These are phyloP conservation scores for Phylloscopus whistleri DNA, from an alignment of 2,113 vertebrate species.

Conservation along the genomic window DNA sequence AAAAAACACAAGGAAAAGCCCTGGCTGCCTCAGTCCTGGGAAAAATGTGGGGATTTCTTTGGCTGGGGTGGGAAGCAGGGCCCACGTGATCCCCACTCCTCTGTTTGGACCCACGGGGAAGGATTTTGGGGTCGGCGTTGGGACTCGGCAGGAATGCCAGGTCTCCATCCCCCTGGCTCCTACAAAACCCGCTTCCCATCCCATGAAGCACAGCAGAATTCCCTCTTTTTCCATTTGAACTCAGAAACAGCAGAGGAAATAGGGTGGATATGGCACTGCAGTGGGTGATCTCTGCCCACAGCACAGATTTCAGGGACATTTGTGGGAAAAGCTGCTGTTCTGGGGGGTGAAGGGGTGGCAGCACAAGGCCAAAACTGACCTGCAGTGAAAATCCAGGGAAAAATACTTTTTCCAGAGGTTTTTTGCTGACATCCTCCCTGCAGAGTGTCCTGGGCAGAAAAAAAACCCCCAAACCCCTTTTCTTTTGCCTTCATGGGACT, in stretches of 20 bases:
- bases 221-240: not conserved
- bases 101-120: fast-evolving
- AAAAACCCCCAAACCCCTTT: not conserved
- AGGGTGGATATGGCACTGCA: not conserved
- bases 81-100: not conserved
- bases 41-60: not conserved
- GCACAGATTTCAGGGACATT: not conserved
- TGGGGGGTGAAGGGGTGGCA: not conserved
- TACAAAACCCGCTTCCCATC: not conserved
- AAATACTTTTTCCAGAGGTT: not conserved
- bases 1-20: not conserved
- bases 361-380: not conserved
- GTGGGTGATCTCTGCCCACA: not conserved
- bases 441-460: not conserved
- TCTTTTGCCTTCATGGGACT: not conserved
- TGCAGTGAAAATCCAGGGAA: not conserved
- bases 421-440: not conserved
- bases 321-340: not conserved
- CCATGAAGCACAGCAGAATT: not conserved
- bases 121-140: not conserved
- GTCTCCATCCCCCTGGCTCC: not conserved
- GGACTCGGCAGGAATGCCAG: no score
- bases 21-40: not conserved
- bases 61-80: not conserved
- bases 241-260: not conserved